Base-by-base conservation (phyloP, 2,888 invertebrate genomes). In the Scaptomyza parva region DNA sequence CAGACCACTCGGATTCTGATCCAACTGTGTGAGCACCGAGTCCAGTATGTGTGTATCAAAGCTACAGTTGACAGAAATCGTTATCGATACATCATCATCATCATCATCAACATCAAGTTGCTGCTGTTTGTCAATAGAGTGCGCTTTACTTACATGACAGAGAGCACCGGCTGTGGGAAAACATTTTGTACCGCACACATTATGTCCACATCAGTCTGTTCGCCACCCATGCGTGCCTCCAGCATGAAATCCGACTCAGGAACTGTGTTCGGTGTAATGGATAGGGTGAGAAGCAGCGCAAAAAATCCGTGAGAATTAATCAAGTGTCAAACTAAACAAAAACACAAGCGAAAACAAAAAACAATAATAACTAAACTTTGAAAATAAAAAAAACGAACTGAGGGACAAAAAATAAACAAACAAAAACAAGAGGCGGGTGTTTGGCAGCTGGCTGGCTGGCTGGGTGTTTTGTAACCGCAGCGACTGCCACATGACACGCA, bases 211-310 rank as follows among this genome's bases (percentile, higher is more conserved):
- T 89, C 89, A 51, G 88, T 86, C 66, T 89, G 88, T 62, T 90
- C 87, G 50, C 89, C 87, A 68, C 90, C 89, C 81, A 90, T 89
- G 85, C 90, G 90, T 41, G 91, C 89, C 82, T 89, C 90, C 73
- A 92, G 86, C 70, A 89, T 88, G 80, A 92, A 91, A 84, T 92
- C 90, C 67, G 91, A 90, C 82, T 92, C 92, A 88, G 92, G 91
- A 89, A 91, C 91, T 92, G 67, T 43, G 58, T 51, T 52, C 52
- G 18, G 17, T 40, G 39, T 30, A 48, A 44, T 26, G 28, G 39
- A 17, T 24, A 28, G 30, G 24, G 22, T 11, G 35, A 40, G 35
- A 30, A 55, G 39, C 2, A 37, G 22, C 9, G 26, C 41, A 67
- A 74, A 57, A 76, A 82, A 73, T 68, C 70, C 86, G 71, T 88